Conservation (phyloP, 2,113 vertebrate genomes). For the Oriolus oriolus region DNA sequence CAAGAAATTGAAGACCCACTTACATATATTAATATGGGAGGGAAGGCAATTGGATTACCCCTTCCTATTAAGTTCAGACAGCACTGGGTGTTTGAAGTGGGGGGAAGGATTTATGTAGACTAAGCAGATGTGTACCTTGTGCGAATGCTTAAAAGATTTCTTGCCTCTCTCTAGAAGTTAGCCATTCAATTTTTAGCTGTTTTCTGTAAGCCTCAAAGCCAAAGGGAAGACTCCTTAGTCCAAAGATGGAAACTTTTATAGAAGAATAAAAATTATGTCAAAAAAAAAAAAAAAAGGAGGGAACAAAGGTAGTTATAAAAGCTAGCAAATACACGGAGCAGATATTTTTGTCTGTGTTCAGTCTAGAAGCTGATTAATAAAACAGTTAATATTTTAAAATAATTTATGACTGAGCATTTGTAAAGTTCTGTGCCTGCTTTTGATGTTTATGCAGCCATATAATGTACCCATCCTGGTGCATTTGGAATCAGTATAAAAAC, state of each 20-base stretch:
- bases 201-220: not conserved
- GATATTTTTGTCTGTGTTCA: not conserved
- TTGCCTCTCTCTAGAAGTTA: not conserved
- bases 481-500: not conserved
- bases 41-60: not conserved
- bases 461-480: not conserved
- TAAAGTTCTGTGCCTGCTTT: not conserved
- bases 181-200: not conserved
- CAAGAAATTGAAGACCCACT: not conserved
- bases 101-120: not conserved
- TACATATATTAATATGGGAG: not conserved
- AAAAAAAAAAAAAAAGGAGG: not conserved
- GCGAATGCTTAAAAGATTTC: not conserved
- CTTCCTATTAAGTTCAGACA: not conserved
- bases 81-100: not conserved
- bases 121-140: not conserved
- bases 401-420: not conserved
- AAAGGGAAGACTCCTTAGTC: not conserved
- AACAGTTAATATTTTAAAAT: not conserved
- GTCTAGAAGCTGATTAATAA: not conserved
- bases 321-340: not conserved
- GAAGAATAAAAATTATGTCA: not conserved
- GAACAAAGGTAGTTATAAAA: not conserved
- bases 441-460: not conserved
- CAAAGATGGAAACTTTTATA: not conserved